Percentiles rank a stretch among this genome's conserved stretches.
phyloP scores from a whole-genome alignment of 2,113 vertebrate species.

The Rhadina sibilatrix region DNA sequence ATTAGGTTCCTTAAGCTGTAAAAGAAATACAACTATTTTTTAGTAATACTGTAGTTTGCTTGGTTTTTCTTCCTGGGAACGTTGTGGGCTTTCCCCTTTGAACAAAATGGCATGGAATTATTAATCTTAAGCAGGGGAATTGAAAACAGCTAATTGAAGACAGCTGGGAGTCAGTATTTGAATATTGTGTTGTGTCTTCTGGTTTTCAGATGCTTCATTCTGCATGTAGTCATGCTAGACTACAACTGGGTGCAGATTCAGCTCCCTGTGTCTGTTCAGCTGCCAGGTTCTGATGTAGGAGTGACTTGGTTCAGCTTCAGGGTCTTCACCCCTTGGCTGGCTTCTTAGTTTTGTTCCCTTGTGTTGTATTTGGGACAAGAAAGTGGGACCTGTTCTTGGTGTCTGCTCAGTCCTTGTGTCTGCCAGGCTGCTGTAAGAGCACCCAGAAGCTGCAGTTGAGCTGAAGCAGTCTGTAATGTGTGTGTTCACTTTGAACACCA shows the following conservation, averaged over 20 bases:
- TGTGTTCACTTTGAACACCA: not conserved
- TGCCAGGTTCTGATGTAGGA: not conserved
- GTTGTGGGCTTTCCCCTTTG: accelerated
- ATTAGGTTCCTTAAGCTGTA: not conserved
- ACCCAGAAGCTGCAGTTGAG: not conserved
- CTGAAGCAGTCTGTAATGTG: not conserved
- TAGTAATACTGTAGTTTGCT: not conserved
- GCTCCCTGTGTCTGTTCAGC: not conserved
- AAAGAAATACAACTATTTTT: not conserved
- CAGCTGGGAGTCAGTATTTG: not conserved
- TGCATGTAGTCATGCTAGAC: not conserved
- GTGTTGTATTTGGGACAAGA: not conserved
- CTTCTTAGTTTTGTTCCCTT: not conserved
- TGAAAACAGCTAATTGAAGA: not conserved
- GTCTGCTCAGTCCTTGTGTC: not conserved
- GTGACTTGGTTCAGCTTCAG: not conserved
- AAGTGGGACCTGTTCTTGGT: not conserved
- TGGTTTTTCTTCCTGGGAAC: not conserved
- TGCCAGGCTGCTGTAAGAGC: not conserved
- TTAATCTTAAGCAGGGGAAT: not conserved
- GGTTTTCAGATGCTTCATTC: not conserved
- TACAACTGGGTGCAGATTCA: not conserved
- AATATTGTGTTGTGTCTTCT: not conserved
- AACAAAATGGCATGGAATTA: not conserved
- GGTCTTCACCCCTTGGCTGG: accelerated